Evolutionary conservation across 2,797 vertebrate genomes (phyloP).

Genomic region (Ceryle rudis): DNA sequence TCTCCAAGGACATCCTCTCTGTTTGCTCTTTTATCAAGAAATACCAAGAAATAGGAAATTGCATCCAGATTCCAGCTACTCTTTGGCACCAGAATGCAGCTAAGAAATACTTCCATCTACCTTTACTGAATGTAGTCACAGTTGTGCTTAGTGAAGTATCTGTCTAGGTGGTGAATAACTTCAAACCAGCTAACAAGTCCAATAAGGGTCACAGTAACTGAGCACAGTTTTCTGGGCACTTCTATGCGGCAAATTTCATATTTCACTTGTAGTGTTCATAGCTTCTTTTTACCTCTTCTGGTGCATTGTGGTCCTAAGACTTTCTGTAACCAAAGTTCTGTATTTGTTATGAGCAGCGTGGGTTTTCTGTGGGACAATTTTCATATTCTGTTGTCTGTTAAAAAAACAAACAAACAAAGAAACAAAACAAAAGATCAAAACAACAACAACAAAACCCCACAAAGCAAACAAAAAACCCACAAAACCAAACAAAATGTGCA

Average conservation of each 20-base stretch:
- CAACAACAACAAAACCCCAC: no score
- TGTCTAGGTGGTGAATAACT: background rate
- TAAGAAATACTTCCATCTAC: background rate
- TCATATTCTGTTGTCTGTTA: background rate
- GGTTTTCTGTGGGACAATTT: background rate
- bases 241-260: background rate
- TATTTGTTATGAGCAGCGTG: background rate
- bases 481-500: no score
- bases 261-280: background rate
- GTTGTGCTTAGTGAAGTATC: background rate
- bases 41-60: constrained; percentile 22
- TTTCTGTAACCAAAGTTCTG: background rate
- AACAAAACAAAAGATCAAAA: no score
- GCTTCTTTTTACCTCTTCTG: background rate
- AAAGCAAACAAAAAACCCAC: no score
- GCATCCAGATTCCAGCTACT: background rate
- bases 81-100: background rate
- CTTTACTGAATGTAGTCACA: background rate
- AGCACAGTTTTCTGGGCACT: background rate
- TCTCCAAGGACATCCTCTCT: constrained; percentile 21
- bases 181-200: background rate
- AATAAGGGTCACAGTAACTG: background rate
- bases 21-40: background rate
- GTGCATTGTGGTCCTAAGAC: background rate
- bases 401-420: background rate